Evolutionary conservation across 2,113 vertebrate genomes (phyloP).

Genomic region (Actinemys pallida): DNA sequence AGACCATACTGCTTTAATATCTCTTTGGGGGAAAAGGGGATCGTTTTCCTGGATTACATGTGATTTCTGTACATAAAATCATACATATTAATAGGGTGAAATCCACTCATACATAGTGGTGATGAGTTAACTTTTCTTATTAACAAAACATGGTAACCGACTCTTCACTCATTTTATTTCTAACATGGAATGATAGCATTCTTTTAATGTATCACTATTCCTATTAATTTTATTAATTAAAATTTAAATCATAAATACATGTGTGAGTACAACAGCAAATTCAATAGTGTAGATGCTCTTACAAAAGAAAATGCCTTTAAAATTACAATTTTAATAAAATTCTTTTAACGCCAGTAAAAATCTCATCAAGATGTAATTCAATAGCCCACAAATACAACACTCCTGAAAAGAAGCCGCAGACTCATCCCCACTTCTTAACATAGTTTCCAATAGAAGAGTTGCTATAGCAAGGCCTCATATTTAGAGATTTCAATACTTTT

Average conservation of each 20-base stretch:
- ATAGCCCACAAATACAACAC: not conserved
- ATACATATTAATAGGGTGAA: not conserved
- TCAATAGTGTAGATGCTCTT: not conserved
- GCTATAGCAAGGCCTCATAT: not conserved
- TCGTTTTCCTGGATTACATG: conserved; percentile 19
- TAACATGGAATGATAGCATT: not conserved
- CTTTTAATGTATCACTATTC: not conserved
- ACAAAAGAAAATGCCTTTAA: not conserved
- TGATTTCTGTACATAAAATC: not conserved
- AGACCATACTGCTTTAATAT: not conserved
- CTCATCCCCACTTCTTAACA: not conserved
- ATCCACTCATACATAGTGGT: not conserved
- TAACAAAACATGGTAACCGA: not conserved
- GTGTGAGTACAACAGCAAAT: not conserved
- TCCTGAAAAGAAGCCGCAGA: not conserved
- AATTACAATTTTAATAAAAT: not conserved
- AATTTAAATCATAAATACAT: not conserved
- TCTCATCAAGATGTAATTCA: not conserved
- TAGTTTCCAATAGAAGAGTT: not conserved
- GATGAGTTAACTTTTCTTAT: not conserved
- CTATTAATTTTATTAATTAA: not conserved
- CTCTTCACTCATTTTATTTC: not conserved
- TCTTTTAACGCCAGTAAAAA: not conserved
- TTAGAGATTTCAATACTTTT: not conserved
- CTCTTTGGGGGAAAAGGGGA: not conserved